A percentile compares a stretch with the other conserved stretches of the same genome.
Conservation (phyloP, 1,140 invertebrate genomes). For the Melanaphis sacchari region DNA sequence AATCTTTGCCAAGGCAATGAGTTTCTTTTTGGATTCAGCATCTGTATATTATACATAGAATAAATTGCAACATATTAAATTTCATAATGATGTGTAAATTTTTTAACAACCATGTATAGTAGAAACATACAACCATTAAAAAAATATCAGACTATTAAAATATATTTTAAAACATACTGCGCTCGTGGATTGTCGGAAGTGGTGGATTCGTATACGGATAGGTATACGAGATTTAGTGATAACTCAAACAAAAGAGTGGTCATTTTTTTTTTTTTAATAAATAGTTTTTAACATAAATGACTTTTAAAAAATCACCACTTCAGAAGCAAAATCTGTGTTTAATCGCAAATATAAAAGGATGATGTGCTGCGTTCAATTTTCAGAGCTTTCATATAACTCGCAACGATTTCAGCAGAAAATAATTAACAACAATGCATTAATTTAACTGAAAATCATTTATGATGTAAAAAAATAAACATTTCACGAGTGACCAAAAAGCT, state of each 20-base stretch:
- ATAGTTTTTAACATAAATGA: not conserved
- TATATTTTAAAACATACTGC: not conserved
- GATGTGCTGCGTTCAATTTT: not conserved
- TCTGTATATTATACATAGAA: not conserved
- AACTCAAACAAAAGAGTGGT: not conserved
- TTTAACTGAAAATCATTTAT: not conserved
- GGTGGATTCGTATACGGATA: not conserved
- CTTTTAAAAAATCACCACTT: not conserved
- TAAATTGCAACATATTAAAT: not conserved
- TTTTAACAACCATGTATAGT: not conserved
- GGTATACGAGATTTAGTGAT: not conserved
- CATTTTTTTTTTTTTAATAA: not conserved
- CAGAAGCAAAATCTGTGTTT: not conserved
- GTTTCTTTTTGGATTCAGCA: slow-evolving; percentile 24
- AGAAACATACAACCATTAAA: not conserved
- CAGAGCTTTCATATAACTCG: not conserved
- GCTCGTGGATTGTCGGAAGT: not conserved
- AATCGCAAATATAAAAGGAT: not conserved
- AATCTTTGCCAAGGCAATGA: not conserved
- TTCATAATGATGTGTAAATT: not conserved
- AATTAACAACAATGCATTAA: not conserved
- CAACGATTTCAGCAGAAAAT: not conserved
- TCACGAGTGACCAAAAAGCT: not conserved
- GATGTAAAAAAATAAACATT: not conserved
- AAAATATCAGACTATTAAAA: not conserved